Evolutionary conservation across 2,888 invertebrate species (phyloP), one percentile per base, ranked within the genome.

Genomic region (Hydroisotoma schaefferi): DNA sequence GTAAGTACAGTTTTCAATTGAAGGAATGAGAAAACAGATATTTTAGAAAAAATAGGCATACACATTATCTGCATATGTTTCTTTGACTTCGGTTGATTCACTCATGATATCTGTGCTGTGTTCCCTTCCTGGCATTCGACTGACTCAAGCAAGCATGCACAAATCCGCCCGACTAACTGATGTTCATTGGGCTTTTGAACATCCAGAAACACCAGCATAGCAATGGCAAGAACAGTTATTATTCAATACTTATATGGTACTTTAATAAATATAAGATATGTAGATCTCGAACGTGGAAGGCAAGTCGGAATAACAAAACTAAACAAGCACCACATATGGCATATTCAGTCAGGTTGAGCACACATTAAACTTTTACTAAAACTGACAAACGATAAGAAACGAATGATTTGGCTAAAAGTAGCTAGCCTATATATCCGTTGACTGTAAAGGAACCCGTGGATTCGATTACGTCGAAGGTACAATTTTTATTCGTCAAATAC

Each of bases 1-100:
- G n/a, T n/a, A n/a, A n/a, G n/a, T n/a, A n/a, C n/a, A n/a, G n/a
- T n/a, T n/a, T 15, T 40, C 40, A 40, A 40, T 40, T 40, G n/a
- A 40, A 40, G 40, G 40, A 40, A 40, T 40, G 40, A 40, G 40
- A 6, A 33, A 40, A 15, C 15, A 20, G n/a, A 20, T 40, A 10
- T 15, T 40, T 40, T 22, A 22, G 47, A 15, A 15, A n/a, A 47
- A 15, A 33, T 33, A 18, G 20, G 26, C n/a, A 15, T 18, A 52
- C 29, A 52, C 29, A 52, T 15, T 27, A 15, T 25, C 29, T 28
- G 51, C 51, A 52, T 52, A 23, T 52, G 51, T 52, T 18, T 49
- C 46, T 46, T 49, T 52, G 51, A 33, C 51, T 52, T 33, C 5
- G 23, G 51, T 52, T 37, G 51, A 52, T 52, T 52, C 37, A 52